A percentile compares a stretch with the other conserved stretches of the same genome.
Conservation (phyloP, 1,140 invertebrate species). For the Drosophila virilis region DNA sequence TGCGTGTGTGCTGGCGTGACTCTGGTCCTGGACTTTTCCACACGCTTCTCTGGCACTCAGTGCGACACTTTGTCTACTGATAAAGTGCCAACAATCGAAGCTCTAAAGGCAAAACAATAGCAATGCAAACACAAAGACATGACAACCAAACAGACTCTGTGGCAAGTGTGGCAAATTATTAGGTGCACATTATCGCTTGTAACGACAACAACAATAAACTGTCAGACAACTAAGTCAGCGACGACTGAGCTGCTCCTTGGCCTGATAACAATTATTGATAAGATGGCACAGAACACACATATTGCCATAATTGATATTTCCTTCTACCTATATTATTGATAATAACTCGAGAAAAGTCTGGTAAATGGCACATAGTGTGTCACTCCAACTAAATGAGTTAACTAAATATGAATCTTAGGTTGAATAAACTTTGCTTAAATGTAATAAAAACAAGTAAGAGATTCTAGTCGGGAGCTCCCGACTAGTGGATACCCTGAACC, state of each 20-base stretch:
- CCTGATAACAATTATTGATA: constrained; percentile 40
- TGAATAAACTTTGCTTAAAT: constrained; percentile 55
- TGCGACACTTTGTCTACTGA: constrained; percentile 78
- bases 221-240: constrained; percentile 9
- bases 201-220: constrained; percentile 5
- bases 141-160: constrained; percentile 35
- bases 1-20: constrained; percentile 13
- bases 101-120: constrained; percentile 39
- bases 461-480: too few relatives aligned
- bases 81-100: constrained; percentile 62
- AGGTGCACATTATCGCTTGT: constrained; percentile 41
- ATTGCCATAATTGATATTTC: constrained; percentile 22
- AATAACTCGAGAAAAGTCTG: not conserved
- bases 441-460: too few relatives aligned
- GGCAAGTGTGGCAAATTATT: constrained; percentile 62
- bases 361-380: not conserved
- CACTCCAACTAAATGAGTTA: not conserved
- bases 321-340: not conserved
- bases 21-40: constrained; percentile 26
- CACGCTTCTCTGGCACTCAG: constrained; percentile 53
- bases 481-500: too few relatives aligned
- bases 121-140: constrained; percentile 46
- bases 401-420: constrained; percentile 21
- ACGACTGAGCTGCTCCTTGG: constrained; percentile 18
- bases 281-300: not conserved